phyloP scores from a whole-genome alignment of 2,888 invertebrate species.

The Hydroisotoma schaefferi region DNA sequence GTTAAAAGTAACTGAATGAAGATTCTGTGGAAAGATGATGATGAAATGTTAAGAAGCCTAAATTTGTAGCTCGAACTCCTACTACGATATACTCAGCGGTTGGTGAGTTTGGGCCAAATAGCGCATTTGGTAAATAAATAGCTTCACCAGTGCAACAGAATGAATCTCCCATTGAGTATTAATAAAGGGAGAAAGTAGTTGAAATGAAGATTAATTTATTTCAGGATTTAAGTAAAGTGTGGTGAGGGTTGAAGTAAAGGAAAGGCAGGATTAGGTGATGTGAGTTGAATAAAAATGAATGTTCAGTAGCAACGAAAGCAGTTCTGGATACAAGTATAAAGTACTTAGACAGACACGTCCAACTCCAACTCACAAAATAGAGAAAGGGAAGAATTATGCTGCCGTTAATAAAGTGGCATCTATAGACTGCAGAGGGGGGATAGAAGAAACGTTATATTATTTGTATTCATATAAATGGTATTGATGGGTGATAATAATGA shows the following conservation, averaged over 20 bases:
- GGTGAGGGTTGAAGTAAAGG: constrained; percentile 10
- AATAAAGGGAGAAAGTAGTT: constrained; percentile 14
- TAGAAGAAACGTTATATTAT: no score
- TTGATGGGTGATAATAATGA: neutral
- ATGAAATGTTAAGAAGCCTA: no score
- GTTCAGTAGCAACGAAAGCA: no score
- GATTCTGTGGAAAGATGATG: neutral
- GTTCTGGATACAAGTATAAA: no score
- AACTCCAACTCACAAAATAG: constrained; percentile 6
- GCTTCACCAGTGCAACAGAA: constrained; percentile 2
- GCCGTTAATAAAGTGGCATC: no score
- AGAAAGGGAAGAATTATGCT: no score
- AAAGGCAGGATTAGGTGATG: constrained; percentile 22
- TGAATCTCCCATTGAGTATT: constrained; percentile 16
- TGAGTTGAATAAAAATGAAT: constrained; percentile 25
- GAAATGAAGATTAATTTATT: constrained; percentile 26
- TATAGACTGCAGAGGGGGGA: no score
- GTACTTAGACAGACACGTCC: no score
- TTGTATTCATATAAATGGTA: neutral
- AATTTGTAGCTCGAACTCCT: no score
- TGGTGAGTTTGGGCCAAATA: no score
- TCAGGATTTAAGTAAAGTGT: constrained; percentile 1
- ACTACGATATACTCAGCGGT: no score
- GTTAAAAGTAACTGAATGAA: neutral
- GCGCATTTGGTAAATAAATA: no score